These are phyloP conservation scores for Oscheius myriophilus DNA, from an alignment of 2,888 invertebrate species.

Conservation along the genomic window DNA sequence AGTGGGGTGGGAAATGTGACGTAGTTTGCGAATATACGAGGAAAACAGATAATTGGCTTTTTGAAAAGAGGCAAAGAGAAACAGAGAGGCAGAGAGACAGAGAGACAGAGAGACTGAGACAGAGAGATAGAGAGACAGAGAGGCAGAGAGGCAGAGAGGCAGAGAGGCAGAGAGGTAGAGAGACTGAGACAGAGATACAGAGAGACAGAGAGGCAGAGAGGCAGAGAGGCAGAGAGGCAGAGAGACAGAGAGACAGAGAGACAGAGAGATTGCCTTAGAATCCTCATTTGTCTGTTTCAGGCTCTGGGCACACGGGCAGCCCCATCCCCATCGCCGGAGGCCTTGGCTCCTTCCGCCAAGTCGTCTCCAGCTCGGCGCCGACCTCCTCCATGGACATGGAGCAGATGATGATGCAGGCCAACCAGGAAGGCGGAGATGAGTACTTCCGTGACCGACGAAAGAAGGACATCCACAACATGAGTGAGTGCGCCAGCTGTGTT, in stretches of 20 bases:
- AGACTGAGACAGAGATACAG: no score
- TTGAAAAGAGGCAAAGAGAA: no score
- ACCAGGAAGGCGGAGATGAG: slow-evolving; percentile 49
- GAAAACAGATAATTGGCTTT: not conserved
- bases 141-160: no score
- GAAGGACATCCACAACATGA: slow-evolving; percentile 71
- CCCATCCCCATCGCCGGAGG: slow-evolving; percentile 54
- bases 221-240: not conserved
- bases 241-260: not conserved
- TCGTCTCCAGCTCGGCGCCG: slow-evolving; percentile 68
- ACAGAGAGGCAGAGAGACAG: no score
- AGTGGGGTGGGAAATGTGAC: no score
- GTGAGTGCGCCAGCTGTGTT: slow-evolving; percentile 43
- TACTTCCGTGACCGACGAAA: slow-evolving; percentile 69
- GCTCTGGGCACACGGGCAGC: slow-evolving; percentile 62
- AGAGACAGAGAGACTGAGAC: no score
- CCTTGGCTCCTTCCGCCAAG: slow-evolving; percentile 45
- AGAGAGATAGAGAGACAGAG: no score
- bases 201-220: slow-evolving; percentile 1
- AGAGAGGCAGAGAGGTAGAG: no score
- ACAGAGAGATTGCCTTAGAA: not conserved
- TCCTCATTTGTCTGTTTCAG: slow-evolving; percentile 27
- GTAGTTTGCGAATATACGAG: no score
- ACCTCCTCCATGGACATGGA: slow-evolving; percentile 66
- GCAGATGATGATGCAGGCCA: slow-evolving; percentile 49